phyloP scores from a whole-genome alignment of 1,140 invertebrate species.

The Zaprionus vittiger region DNA sequence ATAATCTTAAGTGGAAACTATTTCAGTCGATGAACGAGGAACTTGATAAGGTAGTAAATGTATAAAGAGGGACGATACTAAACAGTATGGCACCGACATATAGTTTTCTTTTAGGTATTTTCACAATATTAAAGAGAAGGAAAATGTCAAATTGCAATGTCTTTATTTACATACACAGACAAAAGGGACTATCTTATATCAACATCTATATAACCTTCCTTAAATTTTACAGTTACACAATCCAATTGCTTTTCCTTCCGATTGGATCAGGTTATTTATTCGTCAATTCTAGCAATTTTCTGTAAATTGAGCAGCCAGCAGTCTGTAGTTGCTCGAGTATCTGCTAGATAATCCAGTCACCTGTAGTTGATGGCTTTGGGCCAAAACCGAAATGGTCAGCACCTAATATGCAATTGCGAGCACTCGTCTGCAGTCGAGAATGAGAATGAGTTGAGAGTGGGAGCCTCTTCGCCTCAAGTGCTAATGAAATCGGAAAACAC shows the following conservation, averaged over 20 bases:
- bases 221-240: not conserved
- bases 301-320: conserved; percentile 6
- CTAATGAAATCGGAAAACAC: conserved; percentile 39
- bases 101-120: no score
- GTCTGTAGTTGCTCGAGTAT: not conserved
- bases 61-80: not conserved
- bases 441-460: not conserved
- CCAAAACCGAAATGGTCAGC: conserved; percentile 5
- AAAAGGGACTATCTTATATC: not conserved
- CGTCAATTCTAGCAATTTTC: conserved; percentile 12
- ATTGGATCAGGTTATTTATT: conserved; percentile 7
- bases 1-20: not conserved
- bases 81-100: no score
- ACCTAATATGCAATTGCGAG: conserved; percentile 15
- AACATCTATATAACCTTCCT: not conserved
- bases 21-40: not conserved
- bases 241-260: not conserved
- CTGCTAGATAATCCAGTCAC: not conserved
- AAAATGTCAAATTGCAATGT: not conserved
- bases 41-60: not conserved
- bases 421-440: not conserved
- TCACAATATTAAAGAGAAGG: not conserved
- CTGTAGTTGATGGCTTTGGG: conserved; percentile 16
- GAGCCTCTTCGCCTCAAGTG: conserved; percentile 4
- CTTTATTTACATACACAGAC: not conserved